A percentile compares a stretch with the other conserved stretches of the same genome.
phyloP scores from a whole-genome alignment of 2,888 invertebrate genomes.

The Dolomedes plantarius region DNA sequence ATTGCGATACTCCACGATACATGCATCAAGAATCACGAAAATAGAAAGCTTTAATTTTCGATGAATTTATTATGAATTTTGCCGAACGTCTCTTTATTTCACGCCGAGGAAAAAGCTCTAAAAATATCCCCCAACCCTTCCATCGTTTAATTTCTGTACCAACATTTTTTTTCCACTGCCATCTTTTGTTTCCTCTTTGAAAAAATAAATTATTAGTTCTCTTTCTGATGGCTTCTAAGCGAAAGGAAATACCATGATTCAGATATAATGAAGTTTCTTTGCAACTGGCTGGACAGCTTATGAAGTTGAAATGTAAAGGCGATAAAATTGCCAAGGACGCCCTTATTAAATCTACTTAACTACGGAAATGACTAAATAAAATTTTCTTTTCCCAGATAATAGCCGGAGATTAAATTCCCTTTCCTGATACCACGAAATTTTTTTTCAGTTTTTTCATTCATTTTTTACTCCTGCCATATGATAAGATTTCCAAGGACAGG shows the following conservation, averaged over 20 bases:
- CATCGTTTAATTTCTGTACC: conserved; percentile 49
- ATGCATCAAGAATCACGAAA: not conserved
- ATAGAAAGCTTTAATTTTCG: conserved; percentile 26
- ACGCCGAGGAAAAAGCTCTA: conserved; percentile 19
- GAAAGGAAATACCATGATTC: conserved; percentile 66
- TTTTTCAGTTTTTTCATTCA: not conserved
- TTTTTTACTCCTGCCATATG: not conserved
- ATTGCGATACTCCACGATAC: too few relatives aligned
- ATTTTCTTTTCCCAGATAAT: conserved; percentile 59
- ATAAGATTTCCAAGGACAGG: conserved; percentile 9
- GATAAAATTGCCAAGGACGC: conserved; percentile 61
- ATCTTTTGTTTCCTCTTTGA: conserved; percentile 61
- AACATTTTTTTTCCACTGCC: conserved; percentile 34
- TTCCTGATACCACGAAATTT: conserved; percentile 40
- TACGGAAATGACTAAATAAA: conserved; percentile 67
- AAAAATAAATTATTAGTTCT: conserved; percentile 47
- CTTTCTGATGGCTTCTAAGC: conserved; percentile 46
- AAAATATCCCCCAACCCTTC: conserved; percentile 37
- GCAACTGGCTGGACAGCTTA: conserved; percentile 38
- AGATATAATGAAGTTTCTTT: conserved; percentile 45
- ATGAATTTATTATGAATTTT: conserved; percentile 42
- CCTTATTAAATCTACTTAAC: conserved; percentile 67
- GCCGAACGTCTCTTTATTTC: conserved; percentile 3
- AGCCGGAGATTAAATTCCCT: conserved; percentile 55
- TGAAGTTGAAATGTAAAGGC: conserved; percentile 46